Evolutionary conservation across 2,888 invertebrate genomes (phyloP).

Genomic region (Cyrtodaria siliqua): DNA sequence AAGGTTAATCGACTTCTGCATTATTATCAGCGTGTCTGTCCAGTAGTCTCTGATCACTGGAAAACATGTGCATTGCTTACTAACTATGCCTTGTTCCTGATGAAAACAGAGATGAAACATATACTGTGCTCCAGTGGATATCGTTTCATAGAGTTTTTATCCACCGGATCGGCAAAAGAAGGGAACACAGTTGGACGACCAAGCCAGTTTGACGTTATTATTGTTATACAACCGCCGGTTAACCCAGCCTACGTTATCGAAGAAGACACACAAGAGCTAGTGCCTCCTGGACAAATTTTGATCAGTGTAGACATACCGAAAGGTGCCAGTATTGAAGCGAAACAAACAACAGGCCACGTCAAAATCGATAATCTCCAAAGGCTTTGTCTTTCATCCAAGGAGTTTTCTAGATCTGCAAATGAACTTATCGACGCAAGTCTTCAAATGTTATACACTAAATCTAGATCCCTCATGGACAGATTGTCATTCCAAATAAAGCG

Average conservation of each 20-base stretch:
- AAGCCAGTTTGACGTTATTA: constrained; percentile 73
- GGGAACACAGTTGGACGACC: constrained; percentile 66
- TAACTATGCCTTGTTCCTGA: constrained; percentile 70
- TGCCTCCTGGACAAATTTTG: constrained; percentile 73
- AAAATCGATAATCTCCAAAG: not conserved
- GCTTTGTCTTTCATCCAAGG: constrained; percentile 62
- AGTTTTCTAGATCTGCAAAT: constrained; percentile 59
- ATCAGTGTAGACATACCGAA: constrained; percentile 49
- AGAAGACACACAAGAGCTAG: constrained; percentile 44
- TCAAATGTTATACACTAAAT: constrained; percentile 67
- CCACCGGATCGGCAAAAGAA: constrained; percentile 71
- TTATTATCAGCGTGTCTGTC: constrained; percentile 69
- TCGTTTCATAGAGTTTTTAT: constrained; percentile 65
- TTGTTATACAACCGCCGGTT: constrained; percentile 66
- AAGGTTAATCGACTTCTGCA: constrained; percentile 59
- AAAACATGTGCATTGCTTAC: constrained; percentile 67
- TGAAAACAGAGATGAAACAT: constrained; percentile 67
- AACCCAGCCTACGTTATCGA: constrained; percentile 50
- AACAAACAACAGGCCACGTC: not conserved
- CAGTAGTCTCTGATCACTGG: constrained; percentile 65
- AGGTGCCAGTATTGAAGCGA: not conserved
- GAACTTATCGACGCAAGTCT: constrained; percentile 68
- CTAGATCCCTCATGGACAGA: constrained; percentile 67
- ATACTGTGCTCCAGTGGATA: constrained; percentile 44
- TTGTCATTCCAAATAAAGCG: constrained; percentile 73